Base-by-base conservation (phyloP, 2,113 vertebrate genomes). In the Rhinopithecus roxellana region DNA sequence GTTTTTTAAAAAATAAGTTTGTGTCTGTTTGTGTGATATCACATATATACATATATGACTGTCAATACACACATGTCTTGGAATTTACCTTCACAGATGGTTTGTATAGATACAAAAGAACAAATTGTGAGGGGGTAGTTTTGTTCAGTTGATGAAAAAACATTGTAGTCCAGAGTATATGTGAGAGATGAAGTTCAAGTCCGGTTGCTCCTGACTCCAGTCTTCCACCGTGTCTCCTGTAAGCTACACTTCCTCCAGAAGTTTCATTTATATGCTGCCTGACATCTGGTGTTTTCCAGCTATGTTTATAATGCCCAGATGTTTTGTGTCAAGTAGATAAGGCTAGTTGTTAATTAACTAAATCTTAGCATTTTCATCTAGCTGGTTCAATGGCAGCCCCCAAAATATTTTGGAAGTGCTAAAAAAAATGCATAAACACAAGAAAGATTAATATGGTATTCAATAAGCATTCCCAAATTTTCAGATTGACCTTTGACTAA, bases 341-440 rank as follows among this genome's bases (percentile, higher is more conserved):
- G 59, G 30, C 67, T 78, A 72, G 23, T 93, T 50, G 43, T 57
- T 97, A 86, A 90, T 89, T 89, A 67, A 12, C 57, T 90, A 69
- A 40, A 90, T 88, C 59, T 95, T 90, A 81, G 52, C 52, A 43
- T 90, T 95, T 92, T 93, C 78, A 43, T 55, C 20, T 93, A 64
- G 17, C 43, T 91, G 57, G 3, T n/a, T 90, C n/a, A 59, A 23
- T 61, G 50, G 45, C 20, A 97, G 45, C 22, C 20, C 27, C 78
- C 1, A 59, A 92, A 96, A 88, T 96, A 69, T 82, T 94, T 80
- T 78, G 27, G 20, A 97, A 85, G 25, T 75, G 40, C 72, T 17
- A 64, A 72, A 79, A 95, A 85, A 85, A 70, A 50, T 35, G 61
- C 43, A 50, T 72, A 75, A 85, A 82, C 94, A 74, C n/a, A 14